Conservation (phyloP, 2,113 vertebrate genomes). For the Trichomycterus rosablanca region DNA sequence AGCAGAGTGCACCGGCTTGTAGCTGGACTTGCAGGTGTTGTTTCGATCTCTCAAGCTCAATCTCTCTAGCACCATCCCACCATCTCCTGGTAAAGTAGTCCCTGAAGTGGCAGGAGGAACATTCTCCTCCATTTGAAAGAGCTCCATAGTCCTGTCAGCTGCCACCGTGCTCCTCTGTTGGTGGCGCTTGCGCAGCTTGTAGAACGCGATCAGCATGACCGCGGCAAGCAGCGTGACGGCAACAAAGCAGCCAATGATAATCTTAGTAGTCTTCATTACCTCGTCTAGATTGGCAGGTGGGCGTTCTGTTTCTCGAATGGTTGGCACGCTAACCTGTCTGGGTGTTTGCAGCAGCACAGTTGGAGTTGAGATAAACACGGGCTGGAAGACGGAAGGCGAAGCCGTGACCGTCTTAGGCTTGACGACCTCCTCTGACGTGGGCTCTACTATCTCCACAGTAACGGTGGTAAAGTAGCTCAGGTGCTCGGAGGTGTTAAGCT, state of each 20-base stretch:
- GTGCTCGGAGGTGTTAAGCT: conserved; percentile 91
- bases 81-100: conserved; percentile 78
- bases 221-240: conserved; percentile 91
- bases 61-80: conserved; percentile 77
- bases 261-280: conserved; percentile 98
- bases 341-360: conserved; percentile 89
- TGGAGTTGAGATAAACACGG: conserved; percentile 91
- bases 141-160: conserved; percentile 87
- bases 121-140: conserved; percentile 91
- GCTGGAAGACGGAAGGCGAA: conserved; percentile 88
- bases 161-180: conserved; percentile 91
- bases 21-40: conserved; percentile 85
- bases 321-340: conserved; percentile 78
- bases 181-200: conserved; percentile 95
- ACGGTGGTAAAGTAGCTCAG: conserved; percentile 97
- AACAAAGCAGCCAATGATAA: conserved; percentile 98
- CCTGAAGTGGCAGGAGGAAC: conserved; percentile 71
- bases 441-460: conserved; percentile 87
- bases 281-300: conserved; percentile 89
- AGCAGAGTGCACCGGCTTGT: conserved; percentile 83
- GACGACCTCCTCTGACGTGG: conserved; percentile 80
- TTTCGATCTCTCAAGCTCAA: conserved; percentile 84
- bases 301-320: conserved; percentile 71
- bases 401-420: conserved; percentile 89
- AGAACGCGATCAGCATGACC: conserved; percentile 95